Evolutionary conservation across 2,113 vertebrate genomes (phyloP), one percentile per base, ranked within the genome.

Genomic region (Drymodes brunneopygia): DNA sequence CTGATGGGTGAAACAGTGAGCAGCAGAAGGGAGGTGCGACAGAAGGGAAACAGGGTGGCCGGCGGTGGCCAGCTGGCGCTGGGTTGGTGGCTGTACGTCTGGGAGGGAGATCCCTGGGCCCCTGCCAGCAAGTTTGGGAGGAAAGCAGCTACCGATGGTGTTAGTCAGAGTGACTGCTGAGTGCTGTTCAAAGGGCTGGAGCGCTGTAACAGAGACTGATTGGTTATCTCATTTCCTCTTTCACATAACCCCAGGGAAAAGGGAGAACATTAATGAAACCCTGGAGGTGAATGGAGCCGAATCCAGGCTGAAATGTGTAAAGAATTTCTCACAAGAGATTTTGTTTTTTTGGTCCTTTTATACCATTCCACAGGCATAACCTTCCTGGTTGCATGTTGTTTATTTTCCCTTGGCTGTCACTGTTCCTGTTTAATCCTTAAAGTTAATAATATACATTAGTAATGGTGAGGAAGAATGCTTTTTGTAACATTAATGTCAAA

Each of bases 191-290:
- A 74, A 89, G 89, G 33, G 50, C 72, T 80, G 88, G 61, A 28
- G 2, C 1, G 0, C 70, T 73, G 25, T 19, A 82, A 60, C 75
- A 45, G 12, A 22, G 47, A n/a, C 1, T 0, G 35, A n/a, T 44
- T 90, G 80, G 23, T 95, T 94, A 81, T 64, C 88, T 81, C 73
- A 79, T 86, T 96, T 94, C 92, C 81, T 75, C 56, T 89, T 87
- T 51, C 77, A 45, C 7, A 18, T 62, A 71, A 84, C 69, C 36
- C 82, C 3, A 4, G 69, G 81, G 86, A 88, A 5, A 3, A 36
- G 47, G 51, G 64, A 79, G 77, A 47, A n/a, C 18, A 3, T 94
- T 91, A 60, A 75, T 88, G 79, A 93, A 90, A 69, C 18, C 18
- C 18, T 75, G 53, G 44, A 3, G 5, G 40, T 92, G 89, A 95